Conservation (phyloP, 2,888 invertebrate genomes). For the Caenorhabditis angaria region DNA sequence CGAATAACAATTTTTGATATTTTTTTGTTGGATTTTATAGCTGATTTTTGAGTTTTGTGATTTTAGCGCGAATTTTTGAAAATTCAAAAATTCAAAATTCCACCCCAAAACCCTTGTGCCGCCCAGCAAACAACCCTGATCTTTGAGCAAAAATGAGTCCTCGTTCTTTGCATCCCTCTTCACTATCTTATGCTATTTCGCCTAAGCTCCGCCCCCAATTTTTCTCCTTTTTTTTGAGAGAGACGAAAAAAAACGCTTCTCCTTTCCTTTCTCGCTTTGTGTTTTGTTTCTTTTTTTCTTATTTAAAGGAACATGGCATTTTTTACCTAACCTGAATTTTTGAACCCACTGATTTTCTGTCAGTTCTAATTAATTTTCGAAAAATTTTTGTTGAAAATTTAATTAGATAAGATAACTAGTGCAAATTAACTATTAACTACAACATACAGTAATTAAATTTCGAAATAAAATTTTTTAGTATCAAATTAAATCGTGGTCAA, state of each 20-base stretch:
- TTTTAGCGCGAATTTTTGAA: too few species aligned
- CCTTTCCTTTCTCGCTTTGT: conserved; percentile 1
- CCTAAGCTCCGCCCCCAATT: conserved; percentile 8
- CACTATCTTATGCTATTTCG: not conserved
- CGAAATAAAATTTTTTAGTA: too few species aligned
- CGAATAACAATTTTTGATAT: not conserved
- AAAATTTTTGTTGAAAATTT: not conserved
- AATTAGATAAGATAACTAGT: too few species aligned
- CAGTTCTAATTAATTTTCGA: conserved; percentile 6
- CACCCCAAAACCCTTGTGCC: too few species aligned
- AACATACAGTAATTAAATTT: too few species aligned
- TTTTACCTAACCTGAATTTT: not conserved
- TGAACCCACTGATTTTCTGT: conserved; percentile 6
- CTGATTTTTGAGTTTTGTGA: too few species aligned
- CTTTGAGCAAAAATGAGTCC: not conserved
- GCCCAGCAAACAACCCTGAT: too few species aligned
- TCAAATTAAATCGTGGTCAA: too few species aligned
- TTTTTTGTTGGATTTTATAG: too few species aligned
- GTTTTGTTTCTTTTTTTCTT: not conserved
- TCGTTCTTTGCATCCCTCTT: conserved; percentile 5
- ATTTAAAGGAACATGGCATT: not conserved
- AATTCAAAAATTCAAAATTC: too few species aligned
- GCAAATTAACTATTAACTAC: too few species aligned
- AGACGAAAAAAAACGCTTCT: not conserved
- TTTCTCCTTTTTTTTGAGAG: too few species aligned